A percentile compares a stretch with the other conserved stretches of the same genome.
Conservation (phyloP, 2,113 vertebrate genomes). For the Fregetta grallaria region DNA sequence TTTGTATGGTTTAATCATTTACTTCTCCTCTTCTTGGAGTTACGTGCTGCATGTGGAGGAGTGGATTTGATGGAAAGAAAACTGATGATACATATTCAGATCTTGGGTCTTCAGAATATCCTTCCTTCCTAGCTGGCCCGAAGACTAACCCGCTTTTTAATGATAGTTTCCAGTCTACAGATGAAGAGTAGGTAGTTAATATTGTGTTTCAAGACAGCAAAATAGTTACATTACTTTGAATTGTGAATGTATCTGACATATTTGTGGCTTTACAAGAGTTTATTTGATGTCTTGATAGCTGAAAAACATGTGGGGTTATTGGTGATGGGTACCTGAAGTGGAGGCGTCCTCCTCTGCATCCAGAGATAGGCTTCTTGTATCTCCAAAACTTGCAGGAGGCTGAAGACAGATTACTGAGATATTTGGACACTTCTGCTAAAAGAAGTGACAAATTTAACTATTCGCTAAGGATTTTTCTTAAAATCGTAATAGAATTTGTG, state of each 20-base stretch:
- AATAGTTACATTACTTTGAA: background rate
- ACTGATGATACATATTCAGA: background rate
- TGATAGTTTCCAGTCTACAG: background rate
- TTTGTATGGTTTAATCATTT: background rate
- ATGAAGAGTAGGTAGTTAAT: background rate
- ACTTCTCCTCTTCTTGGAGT: background rate
- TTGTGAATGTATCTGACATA: background rate
- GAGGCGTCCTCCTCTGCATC: background rate
- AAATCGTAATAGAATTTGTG: background rate
- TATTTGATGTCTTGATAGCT: background rate
- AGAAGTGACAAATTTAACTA: background rate
- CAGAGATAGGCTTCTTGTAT: background rate
- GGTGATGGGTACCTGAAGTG: background rate
- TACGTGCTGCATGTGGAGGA: fast-evolving
- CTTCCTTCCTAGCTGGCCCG: background rate
- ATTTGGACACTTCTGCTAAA: background rate
- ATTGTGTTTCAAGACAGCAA: background rate
- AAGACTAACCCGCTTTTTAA: background rate
- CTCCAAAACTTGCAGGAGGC: background rate
- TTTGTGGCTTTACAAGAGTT: background rate
- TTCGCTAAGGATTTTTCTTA: background rate
- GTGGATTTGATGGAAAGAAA: background rate
- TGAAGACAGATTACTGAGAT: background rate
- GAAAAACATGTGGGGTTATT: background rate
- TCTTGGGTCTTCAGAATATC: background rate